Conservation (phyloP, 2,797 vertebrate genomes). For the Sebastes iracundus region DNA sequence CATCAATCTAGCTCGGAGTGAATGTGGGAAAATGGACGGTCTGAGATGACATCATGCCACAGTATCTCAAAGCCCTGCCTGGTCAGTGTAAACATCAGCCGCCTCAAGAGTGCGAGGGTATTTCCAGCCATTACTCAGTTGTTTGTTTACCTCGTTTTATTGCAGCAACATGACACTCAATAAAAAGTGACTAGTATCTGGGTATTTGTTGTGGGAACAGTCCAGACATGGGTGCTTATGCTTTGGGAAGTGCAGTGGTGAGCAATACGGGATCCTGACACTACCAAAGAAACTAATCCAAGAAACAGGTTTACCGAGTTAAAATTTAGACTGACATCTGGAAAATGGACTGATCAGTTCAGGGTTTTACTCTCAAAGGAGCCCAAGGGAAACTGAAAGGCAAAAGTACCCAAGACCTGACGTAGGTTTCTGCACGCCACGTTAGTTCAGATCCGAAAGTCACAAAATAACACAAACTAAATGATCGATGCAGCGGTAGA, state of each 20-base stretch:
- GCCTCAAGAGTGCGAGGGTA: slow-evolving; percentile 58
- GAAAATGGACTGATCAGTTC: not conserved
- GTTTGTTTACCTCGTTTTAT: slow-evolving; percentile 63
- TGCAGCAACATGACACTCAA: slow-evolving; percentile 44
- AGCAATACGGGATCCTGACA: not conserved
- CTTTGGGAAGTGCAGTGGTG: not conserved
- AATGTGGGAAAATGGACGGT: slow-evolving; percentile 71
- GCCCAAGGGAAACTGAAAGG: not conserved
- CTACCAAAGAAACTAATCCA: not conserved
- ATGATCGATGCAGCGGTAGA: no score
- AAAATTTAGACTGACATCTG: not conserved
- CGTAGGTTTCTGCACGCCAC: not conserved
- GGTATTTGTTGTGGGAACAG: slow-evolving; percentile 11
- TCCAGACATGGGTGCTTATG: not conserved
- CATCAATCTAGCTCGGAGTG: slow-evolving; percentile 72
- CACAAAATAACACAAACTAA: no score
- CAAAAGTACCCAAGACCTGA: not conserved
- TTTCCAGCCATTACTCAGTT: slow-evolving; percentile 71
- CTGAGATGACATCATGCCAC: slow-evolving; percentile 71
- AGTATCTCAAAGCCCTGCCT: slow-evolving; percentile 66
- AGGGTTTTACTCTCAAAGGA: not conserved
- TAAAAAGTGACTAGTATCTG: slow-evolving; percentile 1
- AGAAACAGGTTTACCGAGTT: not conserved
- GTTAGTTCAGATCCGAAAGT: no score
- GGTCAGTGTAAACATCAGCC: slow-evolving; percentile 74